phyloP scores from a whole-genome alignment of 2,113 vertebrate genomes.

The Peromyscus californicus region DNA sequence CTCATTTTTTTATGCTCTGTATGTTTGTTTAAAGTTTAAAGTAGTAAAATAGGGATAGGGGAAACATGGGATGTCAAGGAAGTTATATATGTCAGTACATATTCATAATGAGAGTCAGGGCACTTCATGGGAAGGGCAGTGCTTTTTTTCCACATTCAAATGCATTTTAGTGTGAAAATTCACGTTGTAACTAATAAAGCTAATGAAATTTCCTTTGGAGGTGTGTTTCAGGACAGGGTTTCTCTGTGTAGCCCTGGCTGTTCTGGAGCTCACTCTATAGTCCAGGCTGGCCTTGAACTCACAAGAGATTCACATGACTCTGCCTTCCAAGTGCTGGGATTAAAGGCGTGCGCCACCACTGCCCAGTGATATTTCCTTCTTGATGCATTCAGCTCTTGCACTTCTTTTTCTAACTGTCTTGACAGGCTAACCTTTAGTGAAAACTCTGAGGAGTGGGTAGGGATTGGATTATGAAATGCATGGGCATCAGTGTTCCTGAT shows the following conservation, averaged over 20 bases:
- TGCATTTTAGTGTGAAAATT: neutral
- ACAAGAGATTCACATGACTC: neutral
- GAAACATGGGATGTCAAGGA: constrained; percentile 43
- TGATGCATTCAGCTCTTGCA: neutral
- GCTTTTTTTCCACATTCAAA: neutral
- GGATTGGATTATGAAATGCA: constrained; percentile 38
- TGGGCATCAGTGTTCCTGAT: neutral
- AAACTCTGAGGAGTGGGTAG: constrained; percentile 44
- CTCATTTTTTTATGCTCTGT: neutral
- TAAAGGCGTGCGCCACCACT: neutral
- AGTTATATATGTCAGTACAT: neutral
- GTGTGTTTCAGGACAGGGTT: neutral
- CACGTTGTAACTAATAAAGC: neutral
- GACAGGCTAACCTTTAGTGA: neutral
- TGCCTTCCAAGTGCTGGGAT: neutral
- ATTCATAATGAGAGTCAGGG: neutral
- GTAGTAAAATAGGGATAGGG: constrained; percentile 28
- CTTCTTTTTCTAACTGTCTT: neutral
- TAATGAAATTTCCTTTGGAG: neutral
- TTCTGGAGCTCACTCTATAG: neutral
- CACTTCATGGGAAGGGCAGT: constrained; percentile 8
- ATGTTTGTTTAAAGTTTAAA: constrained; percentile 63
- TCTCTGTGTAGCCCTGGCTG: neutral
- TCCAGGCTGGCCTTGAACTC: neutral
- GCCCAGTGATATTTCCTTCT: neutral